Evolutionary conservation across 1,140 invertebrate genomes (phyloP).

Genomic region (Drosophila mauritiana): DNA sequence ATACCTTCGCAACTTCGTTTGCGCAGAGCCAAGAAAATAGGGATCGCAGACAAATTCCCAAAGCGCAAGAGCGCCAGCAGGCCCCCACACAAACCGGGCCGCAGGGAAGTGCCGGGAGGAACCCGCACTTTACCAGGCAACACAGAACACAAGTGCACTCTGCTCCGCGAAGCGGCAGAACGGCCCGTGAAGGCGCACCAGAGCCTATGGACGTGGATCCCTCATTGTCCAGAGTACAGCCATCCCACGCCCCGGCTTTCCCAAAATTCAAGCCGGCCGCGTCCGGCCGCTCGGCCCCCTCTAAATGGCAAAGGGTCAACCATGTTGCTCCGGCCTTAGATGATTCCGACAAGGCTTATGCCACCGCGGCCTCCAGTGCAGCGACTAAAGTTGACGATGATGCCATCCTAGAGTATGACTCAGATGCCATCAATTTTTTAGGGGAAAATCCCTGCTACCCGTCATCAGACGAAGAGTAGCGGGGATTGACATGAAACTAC

Average conservation of each 20-base stretch:
- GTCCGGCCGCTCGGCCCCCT: too few relatives aligned
- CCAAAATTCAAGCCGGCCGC: background rate
- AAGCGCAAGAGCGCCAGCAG: conserved; percentile 1
- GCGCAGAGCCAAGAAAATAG: background rate
- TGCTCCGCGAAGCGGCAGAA: background rate
- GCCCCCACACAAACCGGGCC: background rate
- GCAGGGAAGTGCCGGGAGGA: background rate
- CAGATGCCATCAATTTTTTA: background rate
- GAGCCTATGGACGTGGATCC: background rate
- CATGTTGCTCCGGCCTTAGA: background rate
- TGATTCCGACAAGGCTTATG: background rate
- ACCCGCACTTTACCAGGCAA: conserved; percentile 1
- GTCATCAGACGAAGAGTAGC: background rate
- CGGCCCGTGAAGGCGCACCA: background rate
- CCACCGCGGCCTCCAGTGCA: background rate
- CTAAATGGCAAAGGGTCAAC: too few relatives aligned
- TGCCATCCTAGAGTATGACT: background rate
- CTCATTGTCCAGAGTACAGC: background rate
- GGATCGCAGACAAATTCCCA: background rate
- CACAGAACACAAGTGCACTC: background rate
- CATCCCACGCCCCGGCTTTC: background rate
- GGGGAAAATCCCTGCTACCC: too few relatives aligned
- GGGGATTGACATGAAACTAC: background rate
- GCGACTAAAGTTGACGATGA: background rate
- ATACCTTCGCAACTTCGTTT: background rate